These are phyloP conservation scores for Theretra japonica DNA, from an alignment of 2,888 invertebrate genomes.

Conservation along the genomic window DNA sequence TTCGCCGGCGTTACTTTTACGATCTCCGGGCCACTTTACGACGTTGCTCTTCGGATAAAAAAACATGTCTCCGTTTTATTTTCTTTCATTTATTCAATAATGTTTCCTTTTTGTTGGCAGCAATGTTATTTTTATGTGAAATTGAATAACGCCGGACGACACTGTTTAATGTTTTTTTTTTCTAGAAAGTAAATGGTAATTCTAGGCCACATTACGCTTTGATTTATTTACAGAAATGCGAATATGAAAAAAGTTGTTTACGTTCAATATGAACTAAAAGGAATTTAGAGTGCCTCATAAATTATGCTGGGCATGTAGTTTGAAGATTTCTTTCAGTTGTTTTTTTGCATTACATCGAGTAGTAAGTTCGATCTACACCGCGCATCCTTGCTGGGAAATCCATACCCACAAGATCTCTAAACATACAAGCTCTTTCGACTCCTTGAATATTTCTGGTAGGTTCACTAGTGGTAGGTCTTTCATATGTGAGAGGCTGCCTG, in stretches of 20 bases:
- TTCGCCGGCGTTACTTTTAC: conserved; percentile 28
- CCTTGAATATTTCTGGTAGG: no score
- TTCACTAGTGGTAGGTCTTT: no score
- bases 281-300: not conserved
- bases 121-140: conserved; percentile 32
- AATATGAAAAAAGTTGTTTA: conserved; percentile 1
- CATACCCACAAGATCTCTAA: no score
- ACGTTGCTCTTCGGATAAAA: conserved; percentile 29
- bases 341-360: no score
- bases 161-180: not conserved
- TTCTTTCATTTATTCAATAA: conserved; percentile 34
- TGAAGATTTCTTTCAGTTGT: no score
- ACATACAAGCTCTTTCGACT: no score
- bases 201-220: conserved; percentile 16
- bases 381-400: no score
- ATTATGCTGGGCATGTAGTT: not conserved
- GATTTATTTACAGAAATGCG: conserved; percentile 26
- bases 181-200: not conserved
- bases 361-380: no score
- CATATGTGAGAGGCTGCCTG: no score
- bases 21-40: conserved; percentile 30
- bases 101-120: conserved; percentile 32
- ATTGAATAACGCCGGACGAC: conserved; percentile 26
- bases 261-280: not conserved
- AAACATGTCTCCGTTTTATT: conserved; percentile 33